Evolutionary conservation across 2,888 invertebrate species (phyloP).

Genomic region (Polyommatus icarus): DNA sequence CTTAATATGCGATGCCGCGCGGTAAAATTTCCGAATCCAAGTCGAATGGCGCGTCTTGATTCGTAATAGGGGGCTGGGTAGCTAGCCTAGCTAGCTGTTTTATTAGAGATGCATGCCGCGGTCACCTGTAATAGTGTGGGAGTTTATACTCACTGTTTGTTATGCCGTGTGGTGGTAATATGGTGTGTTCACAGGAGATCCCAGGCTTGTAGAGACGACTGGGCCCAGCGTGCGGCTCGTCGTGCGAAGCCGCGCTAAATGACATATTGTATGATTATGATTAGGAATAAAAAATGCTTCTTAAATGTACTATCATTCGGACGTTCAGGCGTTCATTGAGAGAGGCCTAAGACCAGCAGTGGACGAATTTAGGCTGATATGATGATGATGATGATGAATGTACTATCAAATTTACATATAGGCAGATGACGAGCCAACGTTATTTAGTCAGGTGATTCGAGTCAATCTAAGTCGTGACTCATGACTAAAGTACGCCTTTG

Average conservation of each 20-base stretch:
- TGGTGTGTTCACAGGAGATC: conserved; percentile 56
- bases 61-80: too few species aligned
- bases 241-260: conserved; percentile 59
- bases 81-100: too few species aligned
- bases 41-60: too few species aligned
- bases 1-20: too few species aligned
- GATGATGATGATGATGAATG: too few species aligned
- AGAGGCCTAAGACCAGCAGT: too few species aligned
- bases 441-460: not conserved
- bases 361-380: too few species aligned
- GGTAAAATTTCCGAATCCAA: too few species aligned
- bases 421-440: not conserved
- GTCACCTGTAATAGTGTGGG: not conserved
- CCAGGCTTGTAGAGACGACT: conserved; percentile 51
- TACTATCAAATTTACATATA: not conserved
- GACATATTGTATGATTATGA: not conserved
- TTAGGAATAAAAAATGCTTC: not conserved
- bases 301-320: too few species aligned
- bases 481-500: too few species aligned
- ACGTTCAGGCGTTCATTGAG: too few species aligned
- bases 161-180: conserved; percentile 44
- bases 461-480: not conserved
- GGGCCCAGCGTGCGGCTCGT: conserved; percentile 54
- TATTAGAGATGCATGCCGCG: not conserved
- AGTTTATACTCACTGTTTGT: conserved; percentile 31